Percentiles rank a stretch among this genome's conserved stretches.
phyloP scores from a whole-genome alignment of 2,113 vertebrate genomes.

The Sula dactylatra region DNA sequence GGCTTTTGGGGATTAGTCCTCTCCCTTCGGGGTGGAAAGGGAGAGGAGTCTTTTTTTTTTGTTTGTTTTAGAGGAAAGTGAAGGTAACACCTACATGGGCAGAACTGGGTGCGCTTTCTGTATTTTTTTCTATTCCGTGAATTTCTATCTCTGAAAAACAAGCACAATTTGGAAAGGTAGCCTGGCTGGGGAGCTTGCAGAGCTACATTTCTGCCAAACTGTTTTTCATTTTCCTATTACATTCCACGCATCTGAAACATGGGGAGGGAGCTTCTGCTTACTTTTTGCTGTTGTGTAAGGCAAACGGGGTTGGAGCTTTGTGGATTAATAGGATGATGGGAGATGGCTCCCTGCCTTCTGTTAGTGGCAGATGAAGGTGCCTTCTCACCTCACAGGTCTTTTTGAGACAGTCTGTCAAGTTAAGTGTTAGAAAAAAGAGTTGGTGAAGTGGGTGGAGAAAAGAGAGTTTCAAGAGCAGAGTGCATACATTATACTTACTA shows the following conservation, averaged over 20 bases:
- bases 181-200: not conserved
- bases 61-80: not conserved
- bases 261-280: not conserved
- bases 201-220: not conserved
- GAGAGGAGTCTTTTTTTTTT: not conserved
- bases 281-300: not conserved
- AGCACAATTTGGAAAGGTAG: not conserved
- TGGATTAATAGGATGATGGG: not conserved
- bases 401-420: not conserved
- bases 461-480: not conserved
- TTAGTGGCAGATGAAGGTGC: not conserved
- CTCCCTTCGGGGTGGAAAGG: not conserved
- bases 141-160: not conserved
- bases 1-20: not conserved
- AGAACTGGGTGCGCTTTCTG: not conserved
- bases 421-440: not conserved
- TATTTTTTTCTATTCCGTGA: not conserved
- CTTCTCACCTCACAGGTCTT: not conserved
- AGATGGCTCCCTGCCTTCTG: not conserved
- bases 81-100: not conserved
- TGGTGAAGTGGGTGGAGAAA: not conserved
- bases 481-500: not conserved
- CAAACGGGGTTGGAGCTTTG: not conserved
- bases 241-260: not conserved
- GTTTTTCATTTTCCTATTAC: not conserved